Evolutionary conservation across 2,113 vertebrate genomes (phyloP).

Genomic region (Chloebia gouldiae): DNA sequence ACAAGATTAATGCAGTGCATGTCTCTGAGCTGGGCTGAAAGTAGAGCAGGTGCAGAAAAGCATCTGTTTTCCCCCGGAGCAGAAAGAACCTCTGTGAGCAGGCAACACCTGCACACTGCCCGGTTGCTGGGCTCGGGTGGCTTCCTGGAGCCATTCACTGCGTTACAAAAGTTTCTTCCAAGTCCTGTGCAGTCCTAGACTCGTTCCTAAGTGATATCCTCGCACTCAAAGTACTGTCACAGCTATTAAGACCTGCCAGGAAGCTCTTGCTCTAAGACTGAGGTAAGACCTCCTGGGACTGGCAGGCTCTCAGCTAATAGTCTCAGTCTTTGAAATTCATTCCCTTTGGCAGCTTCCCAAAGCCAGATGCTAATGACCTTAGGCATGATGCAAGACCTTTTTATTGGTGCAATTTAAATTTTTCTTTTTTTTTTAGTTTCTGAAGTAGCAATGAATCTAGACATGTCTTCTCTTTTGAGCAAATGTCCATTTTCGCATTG

Average conservation of each 20-base stretch:
- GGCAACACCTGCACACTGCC: constrained; percentile 36
- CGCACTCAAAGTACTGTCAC: constrained; percentile 13
- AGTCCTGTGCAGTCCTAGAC: background rate
- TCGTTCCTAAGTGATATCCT: background rate
- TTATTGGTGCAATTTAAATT: background rate
- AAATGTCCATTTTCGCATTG: background rate
- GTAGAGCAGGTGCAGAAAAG: constrained; percentile 61
- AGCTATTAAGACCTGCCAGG: constrained; percentile 59
- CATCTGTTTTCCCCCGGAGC: constrained; percentile 49
- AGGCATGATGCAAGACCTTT: constrained; percentile 62
- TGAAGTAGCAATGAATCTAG: background rate
- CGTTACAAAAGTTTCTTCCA: background rate
- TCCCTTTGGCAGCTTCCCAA: constrained; percentile 64
- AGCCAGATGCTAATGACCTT: constrained; percentile 63
- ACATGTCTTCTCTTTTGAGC: background rate
- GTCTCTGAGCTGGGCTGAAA: constrained; percentile 43
- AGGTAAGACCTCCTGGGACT: constrained; percentile 58
- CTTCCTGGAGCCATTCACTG: background rate
- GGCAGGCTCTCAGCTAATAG: constrained; percentile 61
- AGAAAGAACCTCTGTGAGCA: constrained; percentile 12
- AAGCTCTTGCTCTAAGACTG: constrained; percentile 59
- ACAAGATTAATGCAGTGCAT: constrained; percentile 60
- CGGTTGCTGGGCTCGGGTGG: background rate
- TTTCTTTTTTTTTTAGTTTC: background rate
- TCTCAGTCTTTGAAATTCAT: constrained; percentile 59